These are phyloP conservation scores for Bombus superbus DNA, from an alignment of 1,140 invertebrate genomes.

Conservation along the genomic window DNA sequence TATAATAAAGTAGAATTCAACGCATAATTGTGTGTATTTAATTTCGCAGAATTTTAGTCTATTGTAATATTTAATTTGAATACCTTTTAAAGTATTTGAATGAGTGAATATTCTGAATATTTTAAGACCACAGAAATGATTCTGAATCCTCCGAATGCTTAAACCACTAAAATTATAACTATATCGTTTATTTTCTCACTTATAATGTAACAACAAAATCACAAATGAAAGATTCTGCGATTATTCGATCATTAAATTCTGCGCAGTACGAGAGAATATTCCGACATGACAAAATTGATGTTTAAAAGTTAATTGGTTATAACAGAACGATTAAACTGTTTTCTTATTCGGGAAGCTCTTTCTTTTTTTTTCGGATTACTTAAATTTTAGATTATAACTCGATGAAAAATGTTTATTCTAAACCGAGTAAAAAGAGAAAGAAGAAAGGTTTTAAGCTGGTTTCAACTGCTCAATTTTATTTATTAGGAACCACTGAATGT, in stretches of 20 bases:
- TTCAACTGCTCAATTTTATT: too few relatives aligned
- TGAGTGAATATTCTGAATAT: not conserved
- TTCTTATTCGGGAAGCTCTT: too few relatives aligned
- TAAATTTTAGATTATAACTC: too few relatives aligned
- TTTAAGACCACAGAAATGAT: not conserved
- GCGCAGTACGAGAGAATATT: too few relatives aligned
- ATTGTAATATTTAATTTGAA: not conserved
- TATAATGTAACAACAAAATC: not conserved
- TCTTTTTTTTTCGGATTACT: too few relatives aligned
- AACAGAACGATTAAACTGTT: too few relatives aligned
- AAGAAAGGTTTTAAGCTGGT: not conserved
- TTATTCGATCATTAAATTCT: not conserved
- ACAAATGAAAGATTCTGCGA: not conserved
- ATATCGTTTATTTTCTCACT: not conserved
- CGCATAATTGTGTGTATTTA: not conserved
- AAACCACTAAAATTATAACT: not conserved
- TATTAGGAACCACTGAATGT: not conserved
- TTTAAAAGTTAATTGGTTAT: not conserved
- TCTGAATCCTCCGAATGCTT: not conserved
- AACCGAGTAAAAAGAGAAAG: too few relatives aligned
- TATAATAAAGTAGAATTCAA: not conserved
- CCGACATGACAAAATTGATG: not conserved
- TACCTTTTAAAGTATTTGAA: not conserved
- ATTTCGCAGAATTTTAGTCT: not conserved
- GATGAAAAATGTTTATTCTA: too few relatives aligned